Evolutionary conservation across 2,113 vertebrate genomes (phyloP).

Genomic region (Poeciliopsis retropinna): DNA sequence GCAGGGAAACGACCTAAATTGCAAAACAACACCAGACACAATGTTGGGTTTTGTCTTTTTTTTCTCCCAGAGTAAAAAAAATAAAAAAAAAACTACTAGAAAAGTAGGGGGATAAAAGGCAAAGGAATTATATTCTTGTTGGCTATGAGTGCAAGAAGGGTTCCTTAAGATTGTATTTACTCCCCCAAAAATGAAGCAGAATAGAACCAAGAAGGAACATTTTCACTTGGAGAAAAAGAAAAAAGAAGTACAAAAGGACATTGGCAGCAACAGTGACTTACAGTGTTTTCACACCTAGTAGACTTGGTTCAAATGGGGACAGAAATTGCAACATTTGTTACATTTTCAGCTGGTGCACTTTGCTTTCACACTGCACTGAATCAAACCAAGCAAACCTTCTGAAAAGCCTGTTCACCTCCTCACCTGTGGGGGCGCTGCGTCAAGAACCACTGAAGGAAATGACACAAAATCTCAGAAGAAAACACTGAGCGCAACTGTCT

Average conservation of each 20-base stretch:
- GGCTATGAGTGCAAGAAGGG: not conserved
- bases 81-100: not conserved
- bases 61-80: not conserved
- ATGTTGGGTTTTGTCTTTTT: not conserved
- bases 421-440: too few relatives aligned
- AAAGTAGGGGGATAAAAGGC: constrained; percentile 1
- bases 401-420: too few relatives aligned
- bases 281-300: too few relatives aligned
- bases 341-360: too few relatives aligned
- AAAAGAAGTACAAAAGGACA: not conserved
- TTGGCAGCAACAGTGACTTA: not conserved
- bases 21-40: constrained; percentile 22
- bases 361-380: too few relatives aligned
- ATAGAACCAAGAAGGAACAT: not conserved
- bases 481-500: too few relatives aligned
- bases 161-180: not conserved
- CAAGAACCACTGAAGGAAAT: too few relatives aligned
- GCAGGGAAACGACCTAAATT: constrained; percentile 39
- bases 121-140: not conserved
- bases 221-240: not conserved
- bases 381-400: too few relatives aligned
- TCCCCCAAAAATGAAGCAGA: not conserved
- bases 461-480: too few relatives aligned
- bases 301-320: too few relatives aligned
- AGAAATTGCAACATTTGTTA: too few relatives aligned